phyloP scores from a whole-genome alignment of 2,113 vertebrate genomes.

The Athene cunicularia region DNA sequence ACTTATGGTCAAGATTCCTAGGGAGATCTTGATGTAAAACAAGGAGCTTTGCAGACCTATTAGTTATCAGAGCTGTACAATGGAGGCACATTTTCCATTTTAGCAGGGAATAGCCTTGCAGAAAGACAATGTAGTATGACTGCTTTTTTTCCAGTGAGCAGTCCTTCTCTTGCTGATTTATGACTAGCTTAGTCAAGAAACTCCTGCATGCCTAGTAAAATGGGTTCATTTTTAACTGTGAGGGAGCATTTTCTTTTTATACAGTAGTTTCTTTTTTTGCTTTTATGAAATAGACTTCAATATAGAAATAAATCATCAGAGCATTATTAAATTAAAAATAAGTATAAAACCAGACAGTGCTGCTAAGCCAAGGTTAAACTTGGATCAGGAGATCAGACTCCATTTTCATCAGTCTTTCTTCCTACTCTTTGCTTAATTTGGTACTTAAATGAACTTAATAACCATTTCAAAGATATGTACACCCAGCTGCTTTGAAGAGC shows the following conservation, averaged over 20 bases:
- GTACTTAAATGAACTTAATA: conserved; percentile 19
- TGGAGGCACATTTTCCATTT: not conserved
- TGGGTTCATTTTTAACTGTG: not conserved
- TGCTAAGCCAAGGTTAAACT: conserved; percentile 38
- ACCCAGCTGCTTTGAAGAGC: conserved; percentile 37
- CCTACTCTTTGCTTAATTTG: conserved; percentile 46
- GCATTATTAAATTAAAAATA: conserved; percentile 36
- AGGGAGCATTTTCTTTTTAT: not conserved
- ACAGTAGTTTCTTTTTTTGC: not conserved
- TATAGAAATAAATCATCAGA: conserved; percentile 37
- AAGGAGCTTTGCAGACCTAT: not conserved
- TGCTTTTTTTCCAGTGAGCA: not conserved
- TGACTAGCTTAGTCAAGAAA: not conserved
- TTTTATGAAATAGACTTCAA: not conserved
- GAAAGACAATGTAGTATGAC: not conserved
- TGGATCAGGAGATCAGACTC: conserved; percentile 27
- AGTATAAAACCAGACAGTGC: not conserved
- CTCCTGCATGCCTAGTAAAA: not conserved
- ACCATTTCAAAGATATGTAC: not conserved
- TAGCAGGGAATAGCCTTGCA: not conserved
- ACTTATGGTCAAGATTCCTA: fast-evolving
- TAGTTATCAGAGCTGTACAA: not conserved
- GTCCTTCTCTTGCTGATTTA: not conserved
- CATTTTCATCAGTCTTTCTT: conserved; percentile 34
- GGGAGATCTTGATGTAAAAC: not conserved